Evolutionary conservation across 2,888 invertebrate genomes (phyloP), one percentile per base, ranked within the genome.

Genomic region (Sepiola atlantica): DNA sequence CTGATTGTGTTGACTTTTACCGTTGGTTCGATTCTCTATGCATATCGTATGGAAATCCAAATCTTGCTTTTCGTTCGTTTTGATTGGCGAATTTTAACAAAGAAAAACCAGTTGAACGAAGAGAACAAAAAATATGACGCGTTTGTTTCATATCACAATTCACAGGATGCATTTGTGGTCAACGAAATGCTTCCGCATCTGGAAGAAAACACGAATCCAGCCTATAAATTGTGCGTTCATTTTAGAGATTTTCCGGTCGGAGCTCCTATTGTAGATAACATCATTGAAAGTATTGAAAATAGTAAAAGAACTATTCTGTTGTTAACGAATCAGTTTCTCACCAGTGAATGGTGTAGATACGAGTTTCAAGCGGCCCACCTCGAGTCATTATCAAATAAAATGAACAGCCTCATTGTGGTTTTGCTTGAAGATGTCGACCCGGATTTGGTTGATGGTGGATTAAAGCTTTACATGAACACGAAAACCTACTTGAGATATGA

Each of bases 291-390:
- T 94, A 98, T 99, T 93, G 98, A 99, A 97, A 98, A 98, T 90
- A 98, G 98, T 95, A 98, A 98, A 95, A 98, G 99, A 95, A 98
- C 99, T 95, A 98, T 99, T 96, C 98, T 99, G 98, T 98, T 99
- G 95, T 98, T 99, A 94, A 98, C 99, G 95, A 98, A 98, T 97
- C 98, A 98, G 97, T 99, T 99, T 97, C 98, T 99, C 96, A 98
- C 98, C 97, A 99, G 98, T 94, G 99, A 99, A 97, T 99, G 99
- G 99, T 98, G 98, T 97, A 98, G 98, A 95, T 98, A 98, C 97
- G 99, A 99, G 97, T 98, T 99, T 97, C 98, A 98, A 97, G 98
- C 98, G 93, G 98, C 98, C 92, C 98, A 99, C 97, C 98, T 98
- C 97, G 98, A 98, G 97, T 96, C 95, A 94, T 98, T 98, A 95